phyloP scores from a whole-genome alignment of 2,113 vertebrate species.

The Sinocyclocheilus rhinocerous region DNA sequence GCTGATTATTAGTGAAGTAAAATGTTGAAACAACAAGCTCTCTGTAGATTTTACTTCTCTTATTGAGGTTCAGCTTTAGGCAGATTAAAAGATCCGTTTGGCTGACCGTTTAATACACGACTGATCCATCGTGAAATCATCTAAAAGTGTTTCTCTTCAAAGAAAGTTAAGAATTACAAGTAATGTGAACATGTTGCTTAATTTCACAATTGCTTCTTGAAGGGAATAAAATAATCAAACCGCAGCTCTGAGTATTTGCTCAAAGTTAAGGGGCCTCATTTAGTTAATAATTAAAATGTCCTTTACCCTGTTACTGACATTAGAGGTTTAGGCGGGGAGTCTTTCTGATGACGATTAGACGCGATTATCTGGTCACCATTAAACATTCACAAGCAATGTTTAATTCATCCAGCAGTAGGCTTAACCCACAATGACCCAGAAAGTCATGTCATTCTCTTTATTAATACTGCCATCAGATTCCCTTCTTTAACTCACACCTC shows the following conservation, averaged over 20 bases:
- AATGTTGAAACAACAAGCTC: not conserved
- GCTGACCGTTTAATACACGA: not conserved
- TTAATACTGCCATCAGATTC: constrained; percentile 11
- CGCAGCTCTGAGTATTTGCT: not conserved
- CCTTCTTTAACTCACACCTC: not conserved
- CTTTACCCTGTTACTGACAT: constrained; percentile 31
- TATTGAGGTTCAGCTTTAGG: not conserved
- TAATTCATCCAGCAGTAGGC: constrained; percentile 41
- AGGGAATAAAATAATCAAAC: not conserved
- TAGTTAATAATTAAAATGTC: constrained; percentile 14
- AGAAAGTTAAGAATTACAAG: not conserved
- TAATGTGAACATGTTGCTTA: not conserved
- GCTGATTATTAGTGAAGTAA: not conserved
- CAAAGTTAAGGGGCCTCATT: not conserved
- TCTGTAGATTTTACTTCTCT: not conserved
- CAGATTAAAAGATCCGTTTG: not conserved
- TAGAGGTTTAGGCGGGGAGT: constrained; percentile 5
- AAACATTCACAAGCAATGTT: constrained; percentile 46
- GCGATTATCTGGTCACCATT: constrained; percentile 49
- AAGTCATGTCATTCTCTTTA: not conserved
- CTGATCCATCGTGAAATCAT: not conserved
- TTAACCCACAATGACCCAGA: constrained; percentile 27
- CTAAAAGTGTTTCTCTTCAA: not conserved
- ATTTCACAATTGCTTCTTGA: not conserved
- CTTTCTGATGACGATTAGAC: constrained; percentile 27